These are phyloP conservation scores for Cephalotes varians DNA, from an alignment of 2,888 invertebrate genomes.

Conservation along the genomic window DNA sequence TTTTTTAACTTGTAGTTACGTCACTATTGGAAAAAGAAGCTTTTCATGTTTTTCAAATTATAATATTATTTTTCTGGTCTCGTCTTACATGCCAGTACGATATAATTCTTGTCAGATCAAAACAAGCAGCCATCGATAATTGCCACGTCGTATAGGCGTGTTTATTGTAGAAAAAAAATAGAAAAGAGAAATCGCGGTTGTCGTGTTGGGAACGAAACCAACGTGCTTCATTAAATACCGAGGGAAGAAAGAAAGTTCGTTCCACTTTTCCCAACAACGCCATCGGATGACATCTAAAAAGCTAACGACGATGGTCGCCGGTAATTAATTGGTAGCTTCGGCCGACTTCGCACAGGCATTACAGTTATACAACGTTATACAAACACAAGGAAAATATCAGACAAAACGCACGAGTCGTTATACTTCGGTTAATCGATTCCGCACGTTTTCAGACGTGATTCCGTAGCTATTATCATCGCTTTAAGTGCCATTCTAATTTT, in stretches of 20 bases:
- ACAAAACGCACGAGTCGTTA: slow-evolving; percentile 14
- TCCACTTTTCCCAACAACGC: slow-evolving; percentile 31
- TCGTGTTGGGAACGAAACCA: slow-evolving; percentile 18
- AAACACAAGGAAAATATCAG: slow-evolving; percentile 19
- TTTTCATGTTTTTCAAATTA: neutral
- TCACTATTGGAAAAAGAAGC: neutral
- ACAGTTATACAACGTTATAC: slow-evolving; percentile 39
- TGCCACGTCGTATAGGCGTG: neutral
- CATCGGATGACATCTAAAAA: slow-evolving; percentile 48
- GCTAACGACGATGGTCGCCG: slow-evolving; percentile 27
- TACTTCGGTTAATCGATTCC: slow-evolving; percentile 13
- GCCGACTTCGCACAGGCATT: slow-evolving; percentile 1
- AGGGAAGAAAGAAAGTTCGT: slow-evolving; percentile 39
- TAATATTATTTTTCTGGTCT: neutral
- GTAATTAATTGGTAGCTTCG: slow-evolving; percentile 43
- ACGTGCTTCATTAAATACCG: slow-evolving; percentile 36
- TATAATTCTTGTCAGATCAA: slow-evolving; percentile 16
- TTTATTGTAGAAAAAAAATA: neutral
- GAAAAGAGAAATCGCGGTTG: slow-evolving; percentile 11
- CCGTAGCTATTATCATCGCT: slow-evolving; percentile 3
- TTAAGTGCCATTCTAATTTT: slow-evolving; percentile 22
- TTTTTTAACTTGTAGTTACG: neutral
- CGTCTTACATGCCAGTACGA: neutral
- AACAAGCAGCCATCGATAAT: slow-evolving; percentile 20
- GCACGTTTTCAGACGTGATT: neutral